A percentile compares a stretch with the other conserved stretches of the same genome.
These are phyloP conservation scores for Diabrotica virgifera DNA, from an alignment of 1,140 invertebrate species.

Conservation along the genomic window DNA sequence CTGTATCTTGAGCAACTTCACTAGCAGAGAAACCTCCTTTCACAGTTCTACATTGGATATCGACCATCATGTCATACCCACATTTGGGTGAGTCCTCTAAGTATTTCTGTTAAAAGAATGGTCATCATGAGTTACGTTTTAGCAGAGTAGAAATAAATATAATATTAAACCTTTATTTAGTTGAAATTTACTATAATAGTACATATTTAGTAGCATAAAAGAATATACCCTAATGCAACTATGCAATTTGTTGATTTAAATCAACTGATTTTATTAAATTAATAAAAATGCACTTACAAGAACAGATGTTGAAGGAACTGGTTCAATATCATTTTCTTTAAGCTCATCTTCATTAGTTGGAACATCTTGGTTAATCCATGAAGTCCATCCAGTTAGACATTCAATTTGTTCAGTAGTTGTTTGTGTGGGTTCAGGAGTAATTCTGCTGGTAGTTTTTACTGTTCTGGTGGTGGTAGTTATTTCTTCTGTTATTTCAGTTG, in stretches of 20 bases:
- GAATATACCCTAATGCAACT: slow-evolving; percentile 57
- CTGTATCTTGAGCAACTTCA: slow-evolving; percentile 62
- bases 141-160: too few relatives aligned
- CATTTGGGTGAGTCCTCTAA: slow-evolving; percentile 54
- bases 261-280: slow-evolving; percentile 69
- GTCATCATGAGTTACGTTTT: too few relatives aligned
- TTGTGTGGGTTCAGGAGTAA: too few relatives aligned
- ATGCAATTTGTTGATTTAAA: slow-evolving; percentile 66
- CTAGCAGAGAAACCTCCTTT: slow-evolving; percentile 48
- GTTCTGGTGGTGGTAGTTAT: neutral
- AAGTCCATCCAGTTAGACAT: slow-evolving; percentile 69
- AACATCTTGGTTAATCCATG: slow-evolving; percentile 67
- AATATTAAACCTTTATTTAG: too few relatives aligned
- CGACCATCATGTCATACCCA: slow-evolving; percentile 57
- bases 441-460: neutral
- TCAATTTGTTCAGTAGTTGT: too few relatives aligned
- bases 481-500: neutral
- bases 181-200: too few relatives aligned
- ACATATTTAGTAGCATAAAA: too few relatives aligned
- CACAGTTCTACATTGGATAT: slow-evolving; percentile 72
- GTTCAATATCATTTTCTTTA: slow-evolving; percentile 56
- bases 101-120: slow-evolving; percentile 33
- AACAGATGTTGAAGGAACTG: slow-evolving; percentile 54
- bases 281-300: slow-evolving; percentile 46
- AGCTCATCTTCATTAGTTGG: slow-evolving; percentile 38